Percentiles rank a stretch among this genome's conserved stretches.
These are phyloP conservation scores for Ctena decussata DNA, from an alignment of 2,888 invertebrate species.

Conservation along the genomic window DNA sequence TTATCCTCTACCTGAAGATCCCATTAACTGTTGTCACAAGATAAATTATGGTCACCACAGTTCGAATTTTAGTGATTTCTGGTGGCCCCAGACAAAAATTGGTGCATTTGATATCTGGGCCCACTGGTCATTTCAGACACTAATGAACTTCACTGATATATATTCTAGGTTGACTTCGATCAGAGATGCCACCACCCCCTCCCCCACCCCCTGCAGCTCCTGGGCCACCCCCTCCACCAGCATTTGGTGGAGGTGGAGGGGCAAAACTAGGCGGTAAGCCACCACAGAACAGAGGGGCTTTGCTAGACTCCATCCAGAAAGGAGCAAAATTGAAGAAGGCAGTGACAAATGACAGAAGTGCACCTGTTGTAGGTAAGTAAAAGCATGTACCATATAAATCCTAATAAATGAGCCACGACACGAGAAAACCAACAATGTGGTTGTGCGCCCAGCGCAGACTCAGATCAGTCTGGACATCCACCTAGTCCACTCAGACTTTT, in stretches of 20 bases:
- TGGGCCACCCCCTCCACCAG: slow-evolving; percentile 55
- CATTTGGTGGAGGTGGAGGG: background rate
- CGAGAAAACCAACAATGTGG: no score
- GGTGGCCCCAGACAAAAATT: background rate
- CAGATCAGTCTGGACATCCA: no score
- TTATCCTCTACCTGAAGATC: background rate
- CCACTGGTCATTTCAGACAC: background rate
- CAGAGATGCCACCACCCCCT: slow-evolving; percentile 66
- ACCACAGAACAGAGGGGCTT: slow-evolving; percentile 90
- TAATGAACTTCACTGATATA: background rate
- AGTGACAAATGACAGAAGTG: slow-evolving; percentile 96
- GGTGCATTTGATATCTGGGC: background rate
- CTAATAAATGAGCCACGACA: no score
- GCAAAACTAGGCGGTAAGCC: slow-evolving; percentile 18
- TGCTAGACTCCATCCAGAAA: slow-evolving; percentile 94
- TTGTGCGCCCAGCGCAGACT: no score
- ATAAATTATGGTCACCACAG: background rate
- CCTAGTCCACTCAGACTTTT: no score
- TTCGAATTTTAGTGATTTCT: background rate
- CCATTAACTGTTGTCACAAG: background rate
- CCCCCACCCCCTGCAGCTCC: slow-evolving; percentile 65
- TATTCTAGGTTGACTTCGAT: slow-evolving; percentile 9
- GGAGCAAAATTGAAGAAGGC: slow-evolving; percentile 94
- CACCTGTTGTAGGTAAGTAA: slow-evolving; percentile 90
- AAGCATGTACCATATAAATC: no score